Conservation (phyloP, 2,113 vertebrate genomes). For the Bagarius yarrelli region DNA sequence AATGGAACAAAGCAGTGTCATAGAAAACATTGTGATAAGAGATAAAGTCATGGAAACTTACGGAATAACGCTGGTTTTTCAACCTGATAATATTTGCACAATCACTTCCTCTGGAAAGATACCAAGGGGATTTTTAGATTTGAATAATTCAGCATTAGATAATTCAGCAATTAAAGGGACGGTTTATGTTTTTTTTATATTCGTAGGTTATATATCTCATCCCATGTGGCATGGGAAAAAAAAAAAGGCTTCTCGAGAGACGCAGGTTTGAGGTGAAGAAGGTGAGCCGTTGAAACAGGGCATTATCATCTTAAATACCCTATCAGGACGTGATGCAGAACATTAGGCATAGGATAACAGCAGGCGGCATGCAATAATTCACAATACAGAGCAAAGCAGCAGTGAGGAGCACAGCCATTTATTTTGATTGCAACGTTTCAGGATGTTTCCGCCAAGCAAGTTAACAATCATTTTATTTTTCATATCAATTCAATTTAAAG, state of each 20-base stretch:
- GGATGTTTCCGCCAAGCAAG: background rate
- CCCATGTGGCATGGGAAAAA: background rate
- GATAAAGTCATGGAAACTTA: background rate
- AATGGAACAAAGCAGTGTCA: background rate
- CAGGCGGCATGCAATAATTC: constrained; percentile 63
- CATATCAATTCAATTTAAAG: background rate
- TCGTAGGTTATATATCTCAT: background rate
- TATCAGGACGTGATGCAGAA: constrained; percentile 70
- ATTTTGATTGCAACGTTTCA: constrained; percentile 43
- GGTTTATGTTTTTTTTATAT: no score
- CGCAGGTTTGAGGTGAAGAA: background rate
- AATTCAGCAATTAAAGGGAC: no score
- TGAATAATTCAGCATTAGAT: no score
- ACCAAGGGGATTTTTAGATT: no score
- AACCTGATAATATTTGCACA: background rate
- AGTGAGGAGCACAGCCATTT: constrained; percentile 34
- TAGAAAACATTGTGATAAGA: background rate
- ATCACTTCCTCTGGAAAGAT: background rate
- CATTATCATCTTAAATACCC: constrained; percentile 71
- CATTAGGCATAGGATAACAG: constrained; percentile 72
- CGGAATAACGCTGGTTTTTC: background rate
- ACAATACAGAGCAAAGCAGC: constrained; percentile 56
- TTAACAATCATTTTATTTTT: background rate
- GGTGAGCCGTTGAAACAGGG: constrained; percentile 38
- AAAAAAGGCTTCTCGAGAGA: background rate